Evolutionary conservation across 2,888 invertebrate genomes (phyloP).

Genomic region (Brenthis ino): DNA sequence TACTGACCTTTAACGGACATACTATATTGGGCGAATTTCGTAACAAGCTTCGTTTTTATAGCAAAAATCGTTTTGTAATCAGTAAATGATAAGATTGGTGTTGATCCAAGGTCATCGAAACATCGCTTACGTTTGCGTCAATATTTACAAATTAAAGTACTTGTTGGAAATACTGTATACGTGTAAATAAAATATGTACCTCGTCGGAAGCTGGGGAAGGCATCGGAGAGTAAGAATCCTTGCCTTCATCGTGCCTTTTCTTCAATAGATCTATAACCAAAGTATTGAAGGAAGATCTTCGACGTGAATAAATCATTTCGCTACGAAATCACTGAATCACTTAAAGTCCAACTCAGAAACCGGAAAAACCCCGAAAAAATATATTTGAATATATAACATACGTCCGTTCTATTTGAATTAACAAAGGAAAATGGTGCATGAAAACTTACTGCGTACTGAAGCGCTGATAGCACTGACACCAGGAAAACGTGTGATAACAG

Average conservation of each 20-base stretch:
- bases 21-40: constrained; percentile 30
- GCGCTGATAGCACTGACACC: constrained; percentile 58
- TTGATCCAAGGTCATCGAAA: constrained; percentile 60
- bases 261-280: constrained; percentile 56
- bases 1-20: constrained; percentile 26
- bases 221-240: constrained; percentile 46
- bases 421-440: constrained; percentile 71
- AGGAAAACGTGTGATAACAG: constrained; percentile 66
- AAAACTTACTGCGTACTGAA: constrained; percentile 46
- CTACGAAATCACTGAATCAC: constrained; percentile 1
- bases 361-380: constrained; percentile 26
- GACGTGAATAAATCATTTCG: constrained; percentile 46
- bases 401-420: constrained; percentile 68
- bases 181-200: constrained; percentile 24
- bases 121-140: constrained; percentile 51
- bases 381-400: constrained; percentile 46
- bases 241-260: constrained; percentile 50
- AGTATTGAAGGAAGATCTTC: constrained; percentile 59
- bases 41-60: constrained; percentile 35
- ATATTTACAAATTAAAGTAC: constrained; percentile 41
- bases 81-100: constrained; percentile 67
- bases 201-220: constrained; percentile 28
- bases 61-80: constrained; percentile 57
- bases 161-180: neutral
- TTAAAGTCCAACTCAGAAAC: constrained; percentile 13